phyloP scores from a whole-genome alignment of 2,113 vertebrate genomes.

The Neogale vison region DNA sequence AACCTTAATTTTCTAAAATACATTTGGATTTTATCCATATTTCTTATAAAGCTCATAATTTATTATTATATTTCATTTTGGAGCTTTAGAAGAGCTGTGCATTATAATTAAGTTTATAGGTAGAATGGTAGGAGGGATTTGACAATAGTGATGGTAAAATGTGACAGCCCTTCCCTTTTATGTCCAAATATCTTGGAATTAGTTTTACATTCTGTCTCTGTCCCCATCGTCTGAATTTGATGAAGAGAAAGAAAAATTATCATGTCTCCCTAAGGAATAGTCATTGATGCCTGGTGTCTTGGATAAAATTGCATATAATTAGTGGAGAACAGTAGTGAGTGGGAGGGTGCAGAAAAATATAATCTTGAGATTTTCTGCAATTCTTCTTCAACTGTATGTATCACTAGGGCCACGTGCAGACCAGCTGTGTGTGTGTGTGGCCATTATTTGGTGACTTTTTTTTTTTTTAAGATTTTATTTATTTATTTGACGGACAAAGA shows the following conservation, averaged over 20 bases:
- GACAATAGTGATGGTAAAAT: not conserved
- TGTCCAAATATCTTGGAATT: not conserved
- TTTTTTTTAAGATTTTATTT: too few relatives aligned
- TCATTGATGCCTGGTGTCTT: not conserved
- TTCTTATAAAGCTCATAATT: not conserved
- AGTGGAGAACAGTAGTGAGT: not conserved
- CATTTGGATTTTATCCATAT: not conserved
- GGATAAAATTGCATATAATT: not conserved
- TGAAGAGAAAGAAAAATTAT: slow-evolving; percentile 11
- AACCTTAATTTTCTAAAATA: not conserved
- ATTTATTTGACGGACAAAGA: too few relatives aligned
- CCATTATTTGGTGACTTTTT: not conserved
- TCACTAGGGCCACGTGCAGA: not conserved
- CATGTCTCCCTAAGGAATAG: not conserved
- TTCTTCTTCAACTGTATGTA: not conserved
- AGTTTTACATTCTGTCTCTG: not conserved
- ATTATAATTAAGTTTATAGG: not conserved
- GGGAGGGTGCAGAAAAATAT: not conserved
- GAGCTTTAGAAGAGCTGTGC: not conserved
- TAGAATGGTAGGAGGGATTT: not conserved
- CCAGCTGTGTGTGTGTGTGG: not conserved
- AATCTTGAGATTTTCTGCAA: not conserved
- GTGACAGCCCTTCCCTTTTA: not conserved
- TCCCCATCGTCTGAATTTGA: not conserved
- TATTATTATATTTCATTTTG: not conserved